Evolutionary conservation across 2,797 vertebrate species (phyloP).

Genomic region (Gymnopithys bicolor): DNA sequence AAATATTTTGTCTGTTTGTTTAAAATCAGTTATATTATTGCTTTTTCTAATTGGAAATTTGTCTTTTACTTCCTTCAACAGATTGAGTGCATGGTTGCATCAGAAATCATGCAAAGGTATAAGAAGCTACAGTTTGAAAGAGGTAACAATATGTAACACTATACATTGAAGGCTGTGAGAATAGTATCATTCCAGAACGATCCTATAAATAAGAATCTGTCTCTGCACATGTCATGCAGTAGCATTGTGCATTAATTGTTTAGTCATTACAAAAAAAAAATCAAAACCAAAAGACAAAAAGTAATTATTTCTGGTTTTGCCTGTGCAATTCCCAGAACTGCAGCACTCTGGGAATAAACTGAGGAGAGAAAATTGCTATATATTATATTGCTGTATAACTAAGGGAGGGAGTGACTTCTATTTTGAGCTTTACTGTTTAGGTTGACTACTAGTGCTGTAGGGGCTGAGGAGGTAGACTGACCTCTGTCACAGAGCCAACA

Average conservation of each 20-base stretch:
- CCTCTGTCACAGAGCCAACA: neutral
- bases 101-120: slow-evolving; percentile 96
- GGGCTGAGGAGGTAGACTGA: neutral
- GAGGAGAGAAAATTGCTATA: slow-evolving; percentile 12
- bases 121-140: slow-evolving; percentile 97
- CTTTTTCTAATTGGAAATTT: neutral
- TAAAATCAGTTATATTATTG: neutral
- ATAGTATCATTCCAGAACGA: neutral
- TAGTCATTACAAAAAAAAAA: neutral
- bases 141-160: slow-evolving; percentile 76
- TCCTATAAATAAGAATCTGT: neutral
- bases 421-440: neutral
- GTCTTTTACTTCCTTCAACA: slow-evolving; percentile 64
- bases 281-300: neutral
- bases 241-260: neutral
- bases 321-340: neutral
- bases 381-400: neutral
- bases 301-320: neutral
- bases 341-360: neutral
- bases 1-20: neutral
- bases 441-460: neutral
- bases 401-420: neutral
- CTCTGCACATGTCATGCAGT: neutral
- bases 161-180: neutral
- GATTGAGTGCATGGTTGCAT: slow-evolving; percentile 98